Base-by-base conservation (phyloP, 2,797 vertebrate genomes). In the Coccyzus lansbergi region DNA sequence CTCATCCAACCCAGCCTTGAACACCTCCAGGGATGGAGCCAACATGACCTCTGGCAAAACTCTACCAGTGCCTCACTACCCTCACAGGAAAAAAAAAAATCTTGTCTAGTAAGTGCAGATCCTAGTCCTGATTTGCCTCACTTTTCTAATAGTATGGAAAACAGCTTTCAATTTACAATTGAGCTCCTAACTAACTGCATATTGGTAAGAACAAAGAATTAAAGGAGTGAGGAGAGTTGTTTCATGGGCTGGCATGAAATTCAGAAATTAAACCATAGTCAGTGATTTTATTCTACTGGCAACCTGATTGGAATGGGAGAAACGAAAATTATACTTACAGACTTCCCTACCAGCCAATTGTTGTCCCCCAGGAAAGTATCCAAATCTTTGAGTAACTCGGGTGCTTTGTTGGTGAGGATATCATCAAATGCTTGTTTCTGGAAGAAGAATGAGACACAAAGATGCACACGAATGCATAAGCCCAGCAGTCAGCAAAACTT, bases 301-400 rank as follows among this genome's bases (percentile, higher is more conserved):
- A 59, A 36, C 10, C 8, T 71, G 62, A n/a, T 8, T 13, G 31
- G 14, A 85, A 65, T 14, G 19, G n/a, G 25, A 78, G 51, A 72
- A 86, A 76, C 4, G 40, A 65, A 64, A 93, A 51, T 68, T 8
- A 67, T 96, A 98, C 98, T 98, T 89, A 98, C 98, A 68, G 97
- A 98, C 38, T 98, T 94, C 26, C 98, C 98, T 81, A 97, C 90
- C 72, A 98, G 87, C 98, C 98, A 98, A 42, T 96, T 93, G 4
- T 94, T 98, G 55, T 97, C 89, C 8, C 95, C 97, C 74, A 98
- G 81, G 77, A 96, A 97, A 60, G 88, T 80, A 31, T 97, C 96
- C 96, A 98, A 70, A 63, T 96, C 86, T 87, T 92, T 94, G 44
- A 98, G 83, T 53, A 98, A 65, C n/a, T 46, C 74, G 2, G 96